Conservation (phyloP, 2,888 invertebrate species). For the Erebia aethiops region DNA sequence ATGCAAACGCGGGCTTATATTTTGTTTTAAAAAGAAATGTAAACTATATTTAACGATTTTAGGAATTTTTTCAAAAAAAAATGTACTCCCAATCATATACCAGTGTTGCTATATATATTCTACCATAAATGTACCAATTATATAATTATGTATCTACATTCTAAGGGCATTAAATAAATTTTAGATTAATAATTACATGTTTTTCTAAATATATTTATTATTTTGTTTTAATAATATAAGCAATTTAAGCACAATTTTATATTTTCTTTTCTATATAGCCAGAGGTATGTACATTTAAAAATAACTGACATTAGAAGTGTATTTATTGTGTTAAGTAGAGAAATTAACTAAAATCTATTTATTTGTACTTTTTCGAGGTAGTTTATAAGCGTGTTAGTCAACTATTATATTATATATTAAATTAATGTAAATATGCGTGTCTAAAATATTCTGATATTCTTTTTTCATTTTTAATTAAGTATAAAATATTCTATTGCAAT, state of each 20-base stretch:
- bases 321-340: conserved; percentile 41
- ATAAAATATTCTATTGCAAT: conserved; percentile 38
- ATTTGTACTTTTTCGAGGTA: conserved; percentile 36
- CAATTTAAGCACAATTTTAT: conserved; percentile 31
- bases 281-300: conserved; percentile 24
- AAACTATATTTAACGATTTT: neutral
- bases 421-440: conserved; percentile 44
- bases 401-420: conserved; percentile 32
- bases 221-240: too few relatives aligned
- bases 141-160: neutral
- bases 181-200: conserved; percentile 24
- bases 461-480: conserved; percentile 39
- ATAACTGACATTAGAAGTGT: conserved; percentile 38
- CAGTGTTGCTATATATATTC: conserved; percentile 26
- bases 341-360: conserved; percentile 35
- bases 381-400: conserved; percentile 33
- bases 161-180: conserved; percentile 33
- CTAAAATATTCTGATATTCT: conserved; percentile 39
- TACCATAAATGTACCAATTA: neutral
- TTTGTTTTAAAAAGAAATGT: neutral
- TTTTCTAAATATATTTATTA: neutral
- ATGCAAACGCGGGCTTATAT: neutral
- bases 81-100: neutral
- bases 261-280: conserved; percentile 21
- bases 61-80: neutral